Conservation (phyloP, 1,140 invertebrate species). For the Dinothrombium tinctorium region DNA sequence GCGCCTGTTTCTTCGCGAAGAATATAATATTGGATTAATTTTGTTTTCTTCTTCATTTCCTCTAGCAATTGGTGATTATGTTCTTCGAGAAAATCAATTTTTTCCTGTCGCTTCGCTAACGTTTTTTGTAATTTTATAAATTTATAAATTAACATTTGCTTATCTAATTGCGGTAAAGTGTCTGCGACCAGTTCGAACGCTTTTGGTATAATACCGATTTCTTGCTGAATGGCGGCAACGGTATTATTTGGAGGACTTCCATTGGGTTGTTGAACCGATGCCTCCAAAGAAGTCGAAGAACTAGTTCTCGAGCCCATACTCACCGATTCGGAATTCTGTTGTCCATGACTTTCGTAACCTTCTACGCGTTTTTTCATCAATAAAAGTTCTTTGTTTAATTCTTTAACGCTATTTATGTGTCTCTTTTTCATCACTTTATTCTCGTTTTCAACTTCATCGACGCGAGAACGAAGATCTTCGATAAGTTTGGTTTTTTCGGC, state of each 20-base stretch:
- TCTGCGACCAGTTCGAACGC: not conserved
- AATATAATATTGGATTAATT: conserved; percentile 41
- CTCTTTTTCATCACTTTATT: conserved; percentile 42
- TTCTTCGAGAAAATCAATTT: conserved; percentile 75
- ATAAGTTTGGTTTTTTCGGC: conserved; percentile 33
- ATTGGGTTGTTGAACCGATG: conserved; percentile 9
- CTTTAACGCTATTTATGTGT: conserved; percentile 39
- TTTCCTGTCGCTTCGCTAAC: conserved; percentile 58
- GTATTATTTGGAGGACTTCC: too few relatives aligned
- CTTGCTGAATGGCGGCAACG: not conserved
- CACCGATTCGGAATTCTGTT: conserved; percentile 23
- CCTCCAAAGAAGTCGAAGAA: conserved; percentile 36
- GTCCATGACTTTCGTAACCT: not conserved
- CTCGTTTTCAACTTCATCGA: conserved; percentile 30
- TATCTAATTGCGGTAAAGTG: conserved; percentile 21
- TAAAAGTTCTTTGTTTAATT: conserved; percentile 17
- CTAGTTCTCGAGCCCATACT: conserved; percentile 35
- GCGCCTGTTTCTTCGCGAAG: conserved; percentile 39
- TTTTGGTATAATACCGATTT: not conserved
- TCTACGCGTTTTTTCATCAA: conserved; percentile 1
- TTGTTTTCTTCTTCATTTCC: conserved; percentile 59
- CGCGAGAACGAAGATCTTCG: conserved; percentile 3
- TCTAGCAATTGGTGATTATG: conserved; percentile 47
- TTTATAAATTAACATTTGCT: conserved; percentile 57
- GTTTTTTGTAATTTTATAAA: conserved; percentile 63